Conservation (phyloP, 2,113 vertebrate species). For the Fregetta grallaria region DNA sequence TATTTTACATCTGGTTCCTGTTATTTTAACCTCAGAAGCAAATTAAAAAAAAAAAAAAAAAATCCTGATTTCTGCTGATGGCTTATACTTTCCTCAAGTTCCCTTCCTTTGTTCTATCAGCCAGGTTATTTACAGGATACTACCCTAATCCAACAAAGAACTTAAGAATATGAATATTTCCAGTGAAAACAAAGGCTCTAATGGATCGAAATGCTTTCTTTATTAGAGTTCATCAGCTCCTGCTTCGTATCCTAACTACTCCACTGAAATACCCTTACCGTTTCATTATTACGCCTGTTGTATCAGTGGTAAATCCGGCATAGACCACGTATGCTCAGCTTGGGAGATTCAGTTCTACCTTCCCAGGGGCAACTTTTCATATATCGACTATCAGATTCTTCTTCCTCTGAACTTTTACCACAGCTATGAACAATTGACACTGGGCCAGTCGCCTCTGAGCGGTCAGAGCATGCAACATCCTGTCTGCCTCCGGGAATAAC, state of each 20-base stretch:
- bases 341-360: neutral
- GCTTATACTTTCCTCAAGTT: neutral
- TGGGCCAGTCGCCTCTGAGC: neutral
- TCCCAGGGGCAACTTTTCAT: neutral
- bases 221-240: neutral
- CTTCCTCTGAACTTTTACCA: neutral
- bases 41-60: neutral
- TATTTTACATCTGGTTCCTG: constrained; percentile 40
- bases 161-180: neutral
- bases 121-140: neutral
- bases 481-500: neutral
- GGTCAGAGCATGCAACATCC: neutral
- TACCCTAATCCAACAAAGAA: neutral
- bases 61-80: neutral
- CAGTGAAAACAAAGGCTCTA: neutral
- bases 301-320: neutral
- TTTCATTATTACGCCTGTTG: neutral
- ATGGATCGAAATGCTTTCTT: constrained; percentile 6
- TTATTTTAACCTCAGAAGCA: constrained; percentile 38
- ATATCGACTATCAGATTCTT: neutral
- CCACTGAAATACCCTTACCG: neutral
- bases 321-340: rapidly evolving
- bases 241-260: neutral
- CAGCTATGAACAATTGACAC: neutral
- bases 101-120: constrained; percentile 6